A percentile compares a stretch with the other conserved stretches of the same genome.
Conservation (phyloP, 2,888 invertebrate species). For the Philonicus albiceps region DNA sequence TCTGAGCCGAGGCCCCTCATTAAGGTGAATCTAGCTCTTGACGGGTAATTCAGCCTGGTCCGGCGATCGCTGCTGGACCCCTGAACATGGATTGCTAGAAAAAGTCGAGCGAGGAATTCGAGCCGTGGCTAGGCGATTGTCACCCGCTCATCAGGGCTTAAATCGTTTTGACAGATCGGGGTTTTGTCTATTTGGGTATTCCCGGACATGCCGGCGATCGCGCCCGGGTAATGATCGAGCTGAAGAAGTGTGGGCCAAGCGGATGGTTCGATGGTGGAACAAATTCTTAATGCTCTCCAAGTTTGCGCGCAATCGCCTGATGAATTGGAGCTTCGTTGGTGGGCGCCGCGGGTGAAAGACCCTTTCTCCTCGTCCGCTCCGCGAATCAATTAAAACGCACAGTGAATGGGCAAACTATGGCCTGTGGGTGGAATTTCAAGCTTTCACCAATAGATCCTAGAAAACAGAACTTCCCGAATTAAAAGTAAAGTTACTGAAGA, state of each 20-base stretch:
- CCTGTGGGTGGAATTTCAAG: not conserved
- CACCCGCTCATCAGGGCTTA: slow-evolving; percentile 18
- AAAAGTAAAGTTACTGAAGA: not conserved
- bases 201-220: not conserved
- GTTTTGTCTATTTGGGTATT: not conserved
- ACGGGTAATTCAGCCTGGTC: not conserved
- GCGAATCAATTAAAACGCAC: not conserved
- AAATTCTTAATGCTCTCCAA: not conserved
- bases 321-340: not conserved
- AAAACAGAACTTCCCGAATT: not conserved
- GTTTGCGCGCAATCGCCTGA: no score
- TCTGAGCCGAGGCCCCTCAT: not conserved
- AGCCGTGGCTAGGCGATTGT: slow-evolving; percentile 5
- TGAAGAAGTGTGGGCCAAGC: not conserved
- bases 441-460: not conserved
- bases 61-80: not conserved
- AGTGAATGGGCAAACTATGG: not conserved
- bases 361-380: not conserved
- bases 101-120: not conserved
- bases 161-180: slow-evolving; percentile 32
- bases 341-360: not conserved
- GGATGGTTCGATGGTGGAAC: not conserved
- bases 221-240: not conserved
- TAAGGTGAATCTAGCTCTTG: not conserved
- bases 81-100: not conserved